Evolutionary conservation across 2,888 invertebrate genomes (phyloP).

Genomic region (Sinohyriopsis cumingii): DNA sequence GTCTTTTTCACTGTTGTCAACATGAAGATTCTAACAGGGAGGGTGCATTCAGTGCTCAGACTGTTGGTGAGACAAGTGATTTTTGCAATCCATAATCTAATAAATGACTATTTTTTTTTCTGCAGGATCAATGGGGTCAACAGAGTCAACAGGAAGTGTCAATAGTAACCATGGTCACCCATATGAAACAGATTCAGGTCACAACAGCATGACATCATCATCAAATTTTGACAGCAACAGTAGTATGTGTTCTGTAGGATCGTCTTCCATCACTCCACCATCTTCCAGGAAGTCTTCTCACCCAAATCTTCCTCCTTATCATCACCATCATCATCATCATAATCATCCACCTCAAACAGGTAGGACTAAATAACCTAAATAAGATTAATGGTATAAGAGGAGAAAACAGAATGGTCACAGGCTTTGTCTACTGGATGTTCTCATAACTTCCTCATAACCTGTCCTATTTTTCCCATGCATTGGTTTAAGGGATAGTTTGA

Average conservation of each 20-base stretch:
- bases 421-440: too few species aligned
- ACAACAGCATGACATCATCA: conserved; percentile 62
- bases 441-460: too few species aligned
- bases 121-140: conserved; percentile 75
- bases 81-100: not conserved
- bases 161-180: conserved; percentile 59
- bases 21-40: too few species aligned
- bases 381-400: not conserved
- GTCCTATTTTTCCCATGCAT: too few species aligned
- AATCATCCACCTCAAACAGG: conserved; percentile 38
- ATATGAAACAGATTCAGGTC: conserved; percentile 71
- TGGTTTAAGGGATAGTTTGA: too few species aligned
- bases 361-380: conserved; percentile 13
- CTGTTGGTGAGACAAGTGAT: not conserved
- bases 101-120: not conserved
- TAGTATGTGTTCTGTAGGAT: conserved; percentile 65
- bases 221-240: conserved; percentile 64
- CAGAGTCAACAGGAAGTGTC: conserved; percentile 79
- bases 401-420: too few species aligned
- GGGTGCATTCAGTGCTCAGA: not conserved
- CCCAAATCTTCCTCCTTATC: conserved; percentile 9
- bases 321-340: conserved; percentile 13
- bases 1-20: too few species aligned
- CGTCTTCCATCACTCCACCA: conserved; percentile 52
- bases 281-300: conserved; percentile 26